These are phyloP conservation scores for Microplitis manilae DNA, from an alignment of 2,888 invertebrate species.

Conservation along the genomic window DNA sequence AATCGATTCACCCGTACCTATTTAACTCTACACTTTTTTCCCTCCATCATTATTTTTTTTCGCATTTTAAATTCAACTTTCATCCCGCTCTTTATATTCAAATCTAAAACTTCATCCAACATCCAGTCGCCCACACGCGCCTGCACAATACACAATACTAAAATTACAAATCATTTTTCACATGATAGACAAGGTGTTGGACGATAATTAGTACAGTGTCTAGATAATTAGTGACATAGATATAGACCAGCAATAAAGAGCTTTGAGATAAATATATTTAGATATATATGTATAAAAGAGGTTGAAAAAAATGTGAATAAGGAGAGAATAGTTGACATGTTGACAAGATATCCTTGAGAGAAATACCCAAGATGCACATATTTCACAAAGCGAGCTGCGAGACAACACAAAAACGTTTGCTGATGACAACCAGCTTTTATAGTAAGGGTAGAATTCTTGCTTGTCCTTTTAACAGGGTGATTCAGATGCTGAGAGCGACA, in stretches of 20 bases:
- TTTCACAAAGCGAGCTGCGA: not conserved
- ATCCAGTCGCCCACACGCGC: too few relatives aligned
- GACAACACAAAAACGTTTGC: slow-evolving; percentile 25
- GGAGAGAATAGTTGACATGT: not conserved
- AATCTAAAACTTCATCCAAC: too few relatives aligned
- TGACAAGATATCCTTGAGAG: slow-evolving; percentile 1
- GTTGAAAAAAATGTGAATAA: not conserved
- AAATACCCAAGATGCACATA: not conserved
- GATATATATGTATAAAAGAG: not conserved
- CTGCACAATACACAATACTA: too few relatives aligned
- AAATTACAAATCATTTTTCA: too few relatives aligned
- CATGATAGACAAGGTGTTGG: too few relatives aligned
- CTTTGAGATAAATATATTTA: too few relatives aligned
- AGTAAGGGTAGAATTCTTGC: slow-evolving; percentile 68
- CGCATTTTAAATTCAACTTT: not conserved
- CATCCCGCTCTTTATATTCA: too few relatives aligned
- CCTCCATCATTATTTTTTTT: slow-evolving; percentile 2
- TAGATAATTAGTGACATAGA: too few relatives aligned
- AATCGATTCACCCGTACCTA: slow-evolving; percentile 6
- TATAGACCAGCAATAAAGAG: too few relatives aligned
- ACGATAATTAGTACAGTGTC: too few relatives aligned
- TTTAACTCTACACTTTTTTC: not conserved
- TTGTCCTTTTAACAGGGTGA: slow-evolving; percentile 68
- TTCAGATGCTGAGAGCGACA: slow-evolving; percentile 72
- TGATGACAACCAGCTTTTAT: slow-evolving; percentile 47